A percentile compares a stretch with the other conserved stretches of the same genome.
Conservation (phyloP, 2,113 vertebrate genomes). For the Triplophysa tibetana region DNA sequence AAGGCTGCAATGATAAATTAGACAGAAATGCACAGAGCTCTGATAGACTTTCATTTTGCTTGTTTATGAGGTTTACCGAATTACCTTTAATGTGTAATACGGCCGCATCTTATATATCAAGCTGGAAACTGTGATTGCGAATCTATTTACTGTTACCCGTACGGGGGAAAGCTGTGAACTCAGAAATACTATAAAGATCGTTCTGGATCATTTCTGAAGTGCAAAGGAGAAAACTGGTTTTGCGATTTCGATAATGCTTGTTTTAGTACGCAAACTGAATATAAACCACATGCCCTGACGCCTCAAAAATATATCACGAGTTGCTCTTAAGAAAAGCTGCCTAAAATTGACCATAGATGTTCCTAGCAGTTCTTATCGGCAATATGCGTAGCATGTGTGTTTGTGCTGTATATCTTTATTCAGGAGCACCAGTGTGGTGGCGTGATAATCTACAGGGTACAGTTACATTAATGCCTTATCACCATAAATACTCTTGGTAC, state of each 20-base stretch:
- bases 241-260: not conserved
- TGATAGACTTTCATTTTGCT: not conserved
- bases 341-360: not conserved
- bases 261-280: not conserved
- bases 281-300: not conserved
- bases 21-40: not conserved
- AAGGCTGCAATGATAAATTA: not conserved
- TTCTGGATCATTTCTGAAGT: not conserved
- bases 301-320: not conserved
- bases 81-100: not conserved
- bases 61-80: slow-evolving; percentile 8
- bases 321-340: not conserved
- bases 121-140: not conserved
- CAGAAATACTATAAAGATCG: not conserved
- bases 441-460: not conserved
- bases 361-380: not conserved
- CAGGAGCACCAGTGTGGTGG: slow-evolving; percentile 18
- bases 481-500: slow-evolving; percentile 35
- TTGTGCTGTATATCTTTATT: slow-evolving; percentile 35
- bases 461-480: slow-evolving; percentile 28
- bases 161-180: not conserved
- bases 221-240: not conserved
- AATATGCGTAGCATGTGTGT: not conserved
- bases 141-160: not conserved
- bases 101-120: not conserved